A percentile compares a stretch with the other conserved stretches of the same genome.
Conservation (phyloP, 2,113 vertebrate genomes). For the Datnioides undecimradiatus region DNA sequence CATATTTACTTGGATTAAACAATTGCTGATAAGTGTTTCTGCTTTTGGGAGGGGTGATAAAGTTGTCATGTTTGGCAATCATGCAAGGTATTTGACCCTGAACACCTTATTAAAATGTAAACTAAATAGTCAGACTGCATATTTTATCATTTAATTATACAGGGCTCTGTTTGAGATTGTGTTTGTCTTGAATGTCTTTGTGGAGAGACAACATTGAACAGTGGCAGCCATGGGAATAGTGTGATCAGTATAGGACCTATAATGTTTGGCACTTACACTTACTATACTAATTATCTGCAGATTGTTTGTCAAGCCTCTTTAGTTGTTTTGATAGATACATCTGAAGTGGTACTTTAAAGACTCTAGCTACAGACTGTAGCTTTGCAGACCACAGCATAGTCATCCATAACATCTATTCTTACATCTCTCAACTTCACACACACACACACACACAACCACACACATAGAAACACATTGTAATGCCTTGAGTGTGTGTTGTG, state of each 20-base stretch:
- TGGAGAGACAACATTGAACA: conserved; percentile 32
- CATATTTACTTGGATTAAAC: conserved; percentile 25
- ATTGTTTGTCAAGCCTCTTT: conserved; percentile 57
- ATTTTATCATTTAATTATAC: conserved; percentile 41
- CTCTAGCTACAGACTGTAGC: conserved; percentile 34
- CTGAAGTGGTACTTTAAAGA: conserved; percentile 64
- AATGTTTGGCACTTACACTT: conserved; percentile 70
- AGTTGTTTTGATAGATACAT: conserved; percentile 76
- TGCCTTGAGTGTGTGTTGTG: not conserved
- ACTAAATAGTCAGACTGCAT: conserved; percentile 3
- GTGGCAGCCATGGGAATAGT: conserved; percentile 41
- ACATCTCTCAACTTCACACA: conserved; percentile 9
- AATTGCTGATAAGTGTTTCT: conserved; percentile 8
- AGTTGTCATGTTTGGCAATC: conserved; percentile 22
- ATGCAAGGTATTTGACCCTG: conserved; percentile 7
- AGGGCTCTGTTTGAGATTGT: conserved; percentile 22
- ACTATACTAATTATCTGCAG: conserved; percentile 68
- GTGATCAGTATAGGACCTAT: conserved; percentile 39
- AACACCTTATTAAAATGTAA: conserved; percentile 16
- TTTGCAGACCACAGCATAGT: conserved; percentile 28
- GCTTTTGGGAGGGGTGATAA: conserved; percentile 6
- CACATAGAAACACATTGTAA: not conserved
- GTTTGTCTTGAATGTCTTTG: conserved; percentile 39
- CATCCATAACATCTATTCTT: conserved; percentile 35
- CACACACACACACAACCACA: not conserved